A percentile compares a stretch with the other conserved stretches of the same genome.
Conservation (phyloP, 37 sponge, comb jelly and placozoan genomes). For the Beroe forskalii region DNA sequence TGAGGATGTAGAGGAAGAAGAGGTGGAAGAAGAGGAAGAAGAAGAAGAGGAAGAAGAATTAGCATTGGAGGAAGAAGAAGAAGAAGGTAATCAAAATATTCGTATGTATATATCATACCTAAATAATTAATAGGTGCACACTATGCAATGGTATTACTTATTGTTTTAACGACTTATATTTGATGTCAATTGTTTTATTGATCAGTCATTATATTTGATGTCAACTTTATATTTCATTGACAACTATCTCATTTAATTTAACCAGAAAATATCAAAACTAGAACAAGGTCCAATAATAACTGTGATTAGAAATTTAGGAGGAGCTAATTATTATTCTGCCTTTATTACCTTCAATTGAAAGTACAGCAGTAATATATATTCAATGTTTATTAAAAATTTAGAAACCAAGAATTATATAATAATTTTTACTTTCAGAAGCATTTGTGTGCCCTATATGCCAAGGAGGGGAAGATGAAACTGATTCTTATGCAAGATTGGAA, state of each 20-base stretch:
- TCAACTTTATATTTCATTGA: neutral
- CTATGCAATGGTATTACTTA: no score
- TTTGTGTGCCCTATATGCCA: constrained; percentile 58
- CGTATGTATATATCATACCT: neutral
- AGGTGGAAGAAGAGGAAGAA: neutral
- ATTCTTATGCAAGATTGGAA: neutral
- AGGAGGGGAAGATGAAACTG: constrained; percentile 19
- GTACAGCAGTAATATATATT: no score
- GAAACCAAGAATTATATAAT: neutral
- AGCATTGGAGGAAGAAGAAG: neutral
- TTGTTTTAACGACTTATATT: neutral
- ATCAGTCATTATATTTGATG: no score
- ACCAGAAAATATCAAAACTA: no score
- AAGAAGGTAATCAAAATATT: neutral
- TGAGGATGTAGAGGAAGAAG: neutral
- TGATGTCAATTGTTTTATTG: neutral
- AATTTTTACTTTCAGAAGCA: neutral
- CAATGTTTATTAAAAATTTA: no score
- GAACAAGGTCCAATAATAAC: no score
- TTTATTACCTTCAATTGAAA: neutral
- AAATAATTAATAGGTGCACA: no score
- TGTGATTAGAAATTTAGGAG: no score
- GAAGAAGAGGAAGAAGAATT: neutral
- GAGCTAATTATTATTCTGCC: no score
- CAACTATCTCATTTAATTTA: neutral